phyloP scores from a whole-genome alignment of 1,140 invertebrate genomes.

The Diachasmimorpha longicaudata region DNA sequence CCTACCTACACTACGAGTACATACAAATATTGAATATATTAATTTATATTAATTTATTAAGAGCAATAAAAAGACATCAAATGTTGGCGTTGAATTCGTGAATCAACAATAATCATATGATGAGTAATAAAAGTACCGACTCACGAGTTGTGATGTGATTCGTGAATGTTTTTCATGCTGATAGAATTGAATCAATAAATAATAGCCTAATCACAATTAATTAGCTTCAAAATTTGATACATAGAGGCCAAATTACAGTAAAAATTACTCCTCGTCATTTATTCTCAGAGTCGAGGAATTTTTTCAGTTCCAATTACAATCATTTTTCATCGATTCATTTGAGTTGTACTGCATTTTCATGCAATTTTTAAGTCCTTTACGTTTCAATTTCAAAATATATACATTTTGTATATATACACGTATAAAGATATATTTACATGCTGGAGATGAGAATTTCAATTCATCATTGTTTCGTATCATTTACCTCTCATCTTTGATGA shows the following conservation, averaged over 20 bases:
- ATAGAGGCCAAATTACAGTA: neutral
- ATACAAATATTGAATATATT: neutral
- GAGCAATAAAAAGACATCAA: neutral
- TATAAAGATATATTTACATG: neutral
- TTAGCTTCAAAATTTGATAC: neutral
- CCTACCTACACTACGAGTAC: neutral
- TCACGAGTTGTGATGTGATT: neutral
- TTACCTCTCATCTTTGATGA: neutral
- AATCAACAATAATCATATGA: neutral
- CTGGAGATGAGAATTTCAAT: neutral
- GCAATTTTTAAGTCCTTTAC: neutral
- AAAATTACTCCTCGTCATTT: neutral
- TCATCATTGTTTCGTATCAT: neutral
- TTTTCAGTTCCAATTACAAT: neutral
- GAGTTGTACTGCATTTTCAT: neutral
- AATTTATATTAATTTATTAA: neutral
- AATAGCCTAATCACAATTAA: neutral
- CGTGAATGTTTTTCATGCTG: neutral
- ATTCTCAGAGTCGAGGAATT: neutral
- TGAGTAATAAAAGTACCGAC: neutral
- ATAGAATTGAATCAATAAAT: neutral
- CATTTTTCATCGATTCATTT: neutral
- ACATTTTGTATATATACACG: neutral
- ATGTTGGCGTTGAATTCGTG: neutral
- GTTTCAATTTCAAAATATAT: neutral